These are phyloP conservation scores for Salarias fasciatus DNA, from an alignment of 2,797 vertebrate species.

Conservation along the genomic window DNA sequence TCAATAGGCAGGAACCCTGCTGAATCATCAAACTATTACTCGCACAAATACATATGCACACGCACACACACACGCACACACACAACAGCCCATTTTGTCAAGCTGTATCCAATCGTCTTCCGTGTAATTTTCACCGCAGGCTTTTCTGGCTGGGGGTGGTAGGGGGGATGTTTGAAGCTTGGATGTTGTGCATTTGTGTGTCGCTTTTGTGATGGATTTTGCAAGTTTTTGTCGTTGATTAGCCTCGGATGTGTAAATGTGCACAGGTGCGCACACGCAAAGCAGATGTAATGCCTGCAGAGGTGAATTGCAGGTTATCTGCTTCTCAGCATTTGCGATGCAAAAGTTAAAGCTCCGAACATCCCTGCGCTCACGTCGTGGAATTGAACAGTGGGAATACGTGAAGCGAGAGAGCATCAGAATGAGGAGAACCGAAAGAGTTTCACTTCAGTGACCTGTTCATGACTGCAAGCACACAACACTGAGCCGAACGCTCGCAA, in stretches of 20 bases:
- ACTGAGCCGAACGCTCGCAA: not conserved
- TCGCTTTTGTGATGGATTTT: slow-evolving; percentile 19
- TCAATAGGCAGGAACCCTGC: slow-evolving; percentile 40
- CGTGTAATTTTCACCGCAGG: slow-evolving; percentile 43
- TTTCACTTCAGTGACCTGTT: slow-evolving; percentile 12
- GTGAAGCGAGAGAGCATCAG: slow-evolving; percentile 16
- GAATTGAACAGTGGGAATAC: not conserved
- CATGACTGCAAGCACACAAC: not conserved
- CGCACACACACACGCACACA: not conserved
- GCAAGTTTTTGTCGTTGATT: slow-evolving; percentile 34
- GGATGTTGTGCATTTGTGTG: slow-evolving; percentile 18
- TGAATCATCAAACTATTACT: slow-evolving; percentile 51
- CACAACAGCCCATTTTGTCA: not conserved
- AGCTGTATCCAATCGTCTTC: slow-evolving; percentile 53
- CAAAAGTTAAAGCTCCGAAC: no score
- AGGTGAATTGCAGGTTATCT: no score
- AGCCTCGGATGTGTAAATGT: slow-evolving; percentile 33
- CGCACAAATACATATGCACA: not conserved
- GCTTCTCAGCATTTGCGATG: no score
- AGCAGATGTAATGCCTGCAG: no score
- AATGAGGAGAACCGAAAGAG: slow-evolving; percentile 6
- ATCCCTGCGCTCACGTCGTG: no score
- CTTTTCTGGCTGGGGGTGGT: slow-evolving; percentile 45
- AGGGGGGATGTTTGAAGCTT: slow-evolving; percentile 26
- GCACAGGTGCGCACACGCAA: slow-evolving; percentile 31